phyloP scores from a whole-genome alignment of 2,113 vertebrate genomes.

The Calyptomena viridis region DNA sequence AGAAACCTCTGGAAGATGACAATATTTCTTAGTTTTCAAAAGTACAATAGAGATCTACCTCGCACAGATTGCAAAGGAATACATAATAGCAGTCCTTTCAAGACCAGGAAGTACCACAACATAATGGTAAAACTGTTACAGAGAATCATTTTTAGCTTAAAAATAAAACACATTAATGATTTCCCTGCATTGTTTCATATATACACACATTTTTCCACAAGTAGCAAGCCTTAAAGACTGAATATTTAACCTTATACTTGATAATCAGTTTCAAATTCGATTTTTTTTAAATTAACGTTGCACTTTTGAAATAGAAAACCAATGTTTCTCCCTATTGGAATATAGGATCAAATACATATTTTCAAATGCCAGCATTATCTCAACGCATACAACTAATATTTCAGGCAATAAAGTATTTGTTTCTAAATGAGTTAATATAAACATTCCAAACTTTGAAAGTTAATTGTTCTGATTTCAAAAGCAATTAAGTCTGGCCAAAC shows the following conservation, averaged over 20 bases:
- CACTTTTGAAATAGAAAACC: neutral
- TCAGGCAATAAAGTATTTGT: neutral
- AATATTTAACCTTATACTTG: neutral
- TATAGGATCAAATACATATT: neutral
- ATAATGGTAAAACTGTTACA: neutral
- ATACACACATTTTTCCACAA: neutral
- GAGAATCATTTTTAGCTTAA: neutral
- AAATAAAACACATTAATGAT: neutral
- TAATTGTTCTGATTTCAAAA: neutral
- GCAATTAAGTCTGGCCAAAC: neutral
- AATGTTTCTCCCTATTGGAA: neutral
- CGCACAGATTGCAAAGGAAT: neutral
- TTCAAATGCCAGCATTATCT: neutral
- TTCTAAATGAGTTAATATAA: neutral
- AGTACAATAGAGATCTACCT: neutral
- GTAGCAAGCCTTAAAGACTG: neutral
- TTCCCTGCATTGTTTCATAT: neutral
- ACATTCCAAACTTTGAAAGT: neutral
- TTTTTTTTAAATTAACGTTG: neutral
- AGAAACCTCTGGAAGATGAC: neutral
- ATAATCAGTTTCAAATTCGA: neutral
- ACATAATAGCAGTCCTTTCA: neutral
- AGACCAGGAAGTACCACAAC: neutral
- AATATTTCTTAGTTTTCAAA: neutral
- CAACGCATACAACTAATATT: neutral